Evolutionary conservation across 1,140 invertebrate genomes (phyloP).

Genomic region (Drosophila oshimai): DNA sequence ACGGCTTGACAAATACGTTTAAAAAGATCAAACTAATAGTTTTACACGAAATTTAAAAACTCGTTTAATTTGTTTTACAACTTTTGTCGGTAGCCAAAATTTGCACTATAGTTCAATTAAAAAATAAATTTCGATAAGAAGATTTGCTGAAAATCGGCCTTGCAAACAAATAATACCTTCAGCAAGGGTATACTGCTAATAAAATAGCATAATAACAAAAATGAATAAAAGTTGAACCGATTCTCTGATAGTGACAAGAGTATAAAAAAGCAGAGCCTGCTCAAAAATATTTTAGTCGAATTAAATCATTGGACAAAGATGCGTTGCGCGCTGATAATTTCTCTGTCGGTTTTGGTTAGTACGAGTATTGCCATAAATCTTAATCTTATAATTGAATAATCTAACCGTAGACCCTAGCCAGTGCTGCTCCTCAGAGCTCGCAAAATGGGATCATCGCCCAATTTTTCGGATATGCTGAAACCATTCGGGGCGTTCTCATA

Average conservation of each 20-base stretch:
- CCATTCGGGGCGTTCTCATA: neutral
- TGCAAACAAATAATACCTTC: no score
- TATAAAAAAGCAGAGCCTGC: neutral
- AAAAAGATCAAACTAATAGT: no score
- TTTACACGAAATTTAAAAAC: no score
- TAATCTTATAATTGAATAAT: neutral
- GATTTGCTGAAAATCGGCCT: no score
- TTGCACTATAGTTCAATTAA: no score
- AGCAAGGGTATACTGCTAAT: no score
- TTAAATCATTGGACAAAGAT: neutral
- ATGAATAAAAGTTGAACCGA: no score
- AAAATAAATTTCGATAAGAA: no score
- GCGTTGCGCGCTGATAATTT: neutral
- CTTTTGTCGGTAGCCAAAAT: no score
- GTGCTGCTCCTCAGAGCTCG: neutral
- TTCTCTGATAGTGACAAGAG: neutral
- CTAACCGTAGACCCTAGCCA: neutral
- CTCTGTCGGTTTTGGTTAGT: conserved; percentile 5
- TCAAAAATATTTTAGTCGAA: neutral
- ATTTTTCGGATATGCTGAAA: conserved; percentile 11
- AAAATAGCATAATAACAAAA: no score
- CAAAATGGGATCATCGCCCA: neutral
- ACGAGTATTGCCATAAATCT: neutral
- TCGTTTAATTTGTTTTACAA: no score
- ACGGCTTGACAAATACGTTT: no score